Conservation (phyloP, 92 coral and sea anemone species). For the Phenganax marumi region DNA sequence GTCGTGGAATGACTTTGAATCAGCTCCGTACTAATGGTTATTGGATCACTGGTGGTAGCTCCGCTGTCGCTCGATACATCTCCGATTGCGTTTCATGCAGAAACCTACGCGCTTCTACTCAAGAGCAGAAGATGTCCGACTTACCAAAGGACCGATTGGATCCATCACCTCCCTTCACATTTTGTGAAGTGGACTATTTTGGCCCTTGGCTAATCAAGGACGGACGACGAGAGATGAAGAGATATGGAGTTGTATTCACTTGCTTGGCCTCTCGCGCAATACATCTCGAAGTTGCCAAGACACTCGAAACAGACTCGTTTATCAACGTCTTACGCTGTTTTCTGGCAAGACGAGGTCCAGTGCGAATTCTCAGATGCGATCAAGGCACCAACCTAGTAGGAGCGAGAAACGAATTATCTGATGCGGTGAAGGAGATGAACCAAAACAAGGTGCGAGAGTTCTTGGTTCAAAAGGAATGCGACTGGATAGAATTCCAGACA, state of each 20-base stretch:
- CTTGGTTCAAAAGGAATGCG: not conserved
- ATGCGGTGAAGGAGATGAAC: not conserved
- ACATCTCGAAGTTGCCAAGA: not conserved
- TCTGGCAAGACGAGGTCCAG: not conserved
- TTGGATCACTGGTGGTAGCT: not conserved
- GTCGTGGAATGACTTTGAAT: not conserved
- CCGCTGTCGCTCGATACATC: not conserved
- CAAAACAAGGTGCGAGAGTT: not conserved
- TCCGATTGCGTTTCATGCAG: not conserved
- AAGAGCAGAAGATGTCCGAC: slow-evolving; percentile 2
- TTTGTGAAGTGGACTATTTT: not conserved
- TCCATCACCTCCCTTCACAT: not conserved
- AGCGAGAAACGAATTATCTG: not conserved
- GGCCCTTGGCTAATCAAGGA: slow-evolving; percentile 7
- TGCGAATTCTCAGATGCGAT: not conserved
- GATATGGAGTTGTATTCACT: not conserved
- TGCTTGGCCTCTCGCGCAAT: not conserved
- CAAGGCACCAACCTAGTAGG: slow-evolving; percentile 2
- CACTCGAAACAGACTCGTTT: too few relatives aligned
- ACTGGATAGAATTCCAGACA: not conserved
- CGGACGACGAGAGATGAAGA: slow-evolving; percentile 1
- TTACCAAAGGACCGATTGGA: not conserved
- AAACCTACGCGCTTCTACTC: not conserved
- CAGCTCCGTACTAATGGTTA: not conserved
- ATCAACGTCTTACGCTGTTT: too few relatives aligned